A percentile compares a stretch with the other conserved stretches of the same genome.
Evolutionary conservation across 2,113 vertebrate species (phyloP).

Genomic region (Scartelaos histophorus): DNA sequence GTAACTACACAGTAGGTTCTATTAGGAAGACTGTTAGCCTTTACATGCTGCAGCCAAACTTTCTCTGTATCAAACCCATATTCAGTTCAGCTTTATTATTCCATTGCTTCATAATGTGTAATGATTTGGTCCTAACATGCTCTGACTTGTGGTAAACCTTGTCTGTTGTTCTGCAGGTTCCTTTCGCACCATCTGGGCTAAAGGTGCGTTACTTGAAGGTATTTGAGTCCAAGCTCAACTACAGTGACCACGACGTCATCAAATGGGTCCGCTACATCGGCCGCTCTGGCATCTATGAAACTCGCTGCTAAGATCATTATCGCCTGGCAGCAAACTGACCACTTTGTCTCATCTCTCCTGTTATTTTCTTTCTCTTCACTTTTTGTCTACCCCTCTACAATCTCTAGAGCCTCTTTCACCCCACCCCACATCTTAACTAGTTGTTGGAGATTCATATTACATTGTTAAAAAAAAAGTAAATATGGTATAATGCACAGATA

Average conservation of each 20-base stretch:
- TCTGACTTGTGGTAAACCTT: not conserved
- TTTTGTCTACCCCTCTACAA: constrained; percentile 36
- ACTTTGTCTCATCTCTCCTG: constrained; percentile 32
- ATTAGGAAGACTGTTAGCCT: not conserved
- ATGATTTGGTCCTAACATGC: constrained; percentile 11
- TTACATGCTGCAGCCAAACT: not conserved
- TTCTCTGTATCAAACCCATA: not conserved
- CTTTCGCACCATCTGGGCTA: constrained; percentile 95
- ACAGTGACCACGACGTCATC: constrained; percentile 99
- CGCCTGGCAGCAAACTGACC: constrained; percentile 58
- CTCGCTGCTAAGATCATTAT: constrained; percentile 87
- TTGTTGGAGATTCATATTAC: constrained; percentile 68
- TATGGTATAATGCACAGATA: constrained; percentile 73
- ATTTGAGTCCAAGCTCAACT: constrained; percentile 99
- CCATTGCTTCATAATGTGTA: not conserved
- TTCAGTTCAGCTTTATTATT: constrained; percentile 1
- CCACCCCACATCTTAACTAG: constrained; percentile 47
- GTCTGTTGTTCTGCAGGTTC: constrained; percentile 79
- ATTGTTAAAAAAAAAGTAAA: constrained; percentile 54
- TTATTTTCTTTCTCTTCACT: constrained; percentile 27
- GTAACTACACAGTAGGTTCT: not conserved
- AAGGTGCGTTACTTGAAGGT: constrained; percentile 99
- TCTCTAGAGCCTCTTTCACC: constrained; percentile 43
- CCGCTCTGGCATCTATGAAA: constrained; percentile 98
- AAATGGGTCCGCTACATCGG: constrained; percentile 99